Percentiles rank a stretch among this genome's conserved stretches.
phyloP scores from a whole-genome alignment of 2,888 invertebrate genomes.

The Catocala sponsa region DNA sequence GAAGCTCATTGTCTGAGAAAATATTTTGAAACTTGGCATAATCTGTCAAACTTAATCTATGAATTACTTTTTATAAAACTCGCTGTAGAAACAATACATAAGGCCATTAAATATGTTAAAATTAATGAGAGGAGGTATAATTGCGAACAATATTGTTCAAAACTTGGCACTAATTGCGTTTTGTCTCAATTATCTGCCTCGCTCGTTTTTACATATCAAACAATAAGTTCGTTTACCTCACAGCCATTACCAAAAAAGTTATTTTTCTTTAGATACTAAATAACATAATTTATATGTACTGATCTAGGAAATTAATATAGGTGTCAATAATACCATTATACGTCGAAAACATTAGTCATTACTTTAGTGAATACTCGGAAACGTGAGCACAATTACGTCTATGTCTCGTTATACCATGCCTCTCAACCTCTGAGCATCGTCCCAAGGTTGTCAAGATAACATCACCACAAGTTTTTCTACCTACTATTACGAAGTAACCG shows the following conservation, averaged over 20 bases:
- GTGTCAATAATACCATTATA: constrained; percentile 8
- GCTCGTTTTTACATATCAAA: no score
- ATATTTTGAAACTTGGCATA: no score
- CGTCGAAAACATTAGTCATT: constrained; percentile 26
- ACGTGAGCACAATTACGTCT: constrained; percentile 50
- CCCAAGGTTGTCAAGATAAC: constrained; percentile 72
- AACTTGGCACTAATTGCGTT: constrained; percentile 1
- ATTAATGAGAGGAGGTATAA: background rate
- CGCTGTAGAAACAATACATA: no score
- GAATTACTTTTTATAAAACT: no score
- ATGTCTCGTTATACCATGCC: constrained; percentile 47
- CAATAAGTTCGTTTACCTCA: constrained; percentile 8
- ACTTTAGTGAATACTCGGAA: constrained; percentile 40
- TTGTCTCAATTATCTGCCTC: background rate
- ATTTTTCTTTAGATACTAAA: no score
- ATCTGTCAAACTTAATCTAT: no score
- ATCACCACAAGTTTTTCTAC: constrained; percentile 63
- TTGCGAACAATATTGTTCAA: background rate
- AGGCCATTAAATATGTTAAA: background rate
- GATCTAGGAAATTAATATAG: constrained; percentile 18
- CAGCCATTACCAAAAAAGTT: background rate
- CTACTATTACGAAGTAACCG: constrained; percentile 50
- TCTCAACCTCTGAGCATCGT: constrained; percentile 54
- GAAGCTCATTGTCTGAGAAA: no score
- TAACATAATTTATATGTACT: background rate